Evolutionary conservation across 1,140 invertebrate genomes (phyloP).

Genomic region (Brachionus calyciflorus): DNA sequence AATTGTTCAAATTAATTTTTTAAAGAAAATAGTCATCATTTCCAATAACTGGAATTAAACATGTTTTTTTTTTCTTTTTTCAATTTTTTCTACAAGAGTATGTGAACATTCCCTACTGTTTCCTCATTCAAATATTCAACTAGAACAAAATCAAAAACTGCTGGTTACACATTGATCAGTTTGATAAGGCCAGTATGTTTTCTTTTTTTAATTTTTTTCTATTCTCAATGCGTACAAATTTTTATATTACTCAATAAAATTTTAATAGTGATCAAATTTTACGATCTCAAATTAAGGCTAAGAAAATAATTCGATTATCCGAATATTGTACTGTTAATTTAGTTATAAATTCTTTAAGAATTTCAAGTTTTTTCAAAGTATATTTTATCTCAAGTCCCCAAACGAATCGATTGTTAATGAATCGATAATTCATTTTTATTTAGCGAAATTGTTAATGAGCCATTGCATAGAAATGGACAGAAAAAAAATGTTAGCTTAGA

Average conservation of each 20-base stretch:
- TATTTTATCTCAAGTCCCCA: too few relatives aligned
- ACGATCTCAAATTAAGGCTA: background rate
- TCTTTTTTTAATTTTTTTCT: too few relatives aligned
- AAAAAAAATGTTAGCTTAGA: background rate
- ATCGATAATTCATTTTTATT: constrained; percentile 21
- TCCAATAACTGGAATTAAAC: constrained; percentile 35
- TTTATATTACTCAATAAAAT: background rate
- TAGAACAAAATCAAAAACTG: too few relatives aligned
- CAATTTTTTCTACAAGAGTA: background rate
- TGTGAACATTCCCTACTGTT: constrained; percentile 11
- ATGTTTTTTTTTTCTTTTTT: too few relatives aligned
- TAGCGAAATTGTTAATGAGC: constrained; percentile 3
- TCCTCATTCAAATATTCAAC: too few relatives aligned
- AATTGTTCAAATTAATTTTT: too few relatives aligned
- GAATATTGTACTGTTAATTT: constrained; percentile 31
- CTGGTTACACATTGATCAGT: background rate
- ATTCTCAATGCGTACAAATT: background rate
- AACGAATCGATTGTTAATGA: too few relatives aligned
- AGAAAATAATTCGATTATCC: background rate
- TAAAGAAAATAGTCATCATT: background rate
- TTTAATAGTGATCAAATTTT: background rate
- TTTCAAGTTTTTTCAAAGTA: too few relatives aligned
- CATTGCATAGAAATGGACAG: background rate
- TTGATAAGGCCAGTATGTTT: background rate
- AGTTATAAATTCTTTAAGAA: too few relatives aligned